Conservation (phyloP, 2,888 invertebrate genomes). For the Poecilobothrus nobilitatus region DNA sequence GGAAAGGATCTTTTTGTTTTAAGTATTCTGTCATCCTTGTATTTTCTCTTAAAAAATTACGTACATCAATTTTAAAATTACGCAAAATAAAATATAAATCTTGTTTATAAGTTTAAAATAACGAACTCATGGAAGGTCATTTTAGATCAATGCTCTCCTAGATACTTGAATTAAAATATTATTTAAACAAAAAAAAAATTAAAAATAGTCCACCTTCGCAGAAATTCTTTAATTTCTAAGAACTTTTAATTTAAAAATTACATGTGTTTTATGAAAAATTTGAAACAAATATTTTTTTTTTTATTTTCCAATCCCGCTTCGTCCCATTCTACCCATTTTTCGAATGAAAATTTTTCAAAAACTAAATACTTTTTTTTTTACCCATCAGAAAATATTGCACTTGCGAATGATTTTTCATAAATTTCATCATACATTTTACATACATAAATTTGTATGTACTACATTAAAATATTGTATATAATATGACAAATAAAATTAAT, state of each 20-base stretch:
- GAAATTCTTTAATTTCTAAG: background rate
- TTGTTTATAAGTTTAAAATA: too few species aligned
- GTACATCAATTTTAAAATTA: too few species aligned
- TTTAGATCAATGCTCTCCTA: background rate
- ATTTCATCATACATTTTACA: background rate
- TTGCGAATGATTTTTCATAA: constrained; percentile 6
- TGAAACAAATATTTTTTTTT: background rate
- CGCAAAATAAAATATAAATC: too few species aligned
- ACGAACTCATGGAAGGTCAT: background rate
- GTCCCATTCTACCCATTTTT: background rate
- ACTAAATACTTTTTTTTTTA: too few species aligned
- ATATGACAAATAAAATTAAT: background rate
- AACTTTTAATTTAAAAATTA: background rate
- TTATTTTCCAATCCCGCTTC: background rate
- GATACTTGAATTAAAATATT: background rate
- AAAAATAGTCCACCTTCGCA: background rate
- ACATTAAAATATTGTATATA: too few species aligned
- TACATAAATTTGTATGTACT: background rate
- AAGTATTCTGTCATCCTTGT: too few species aligned
- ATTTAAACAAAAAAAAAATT: too few species aligned
- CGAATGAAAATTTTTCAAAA: background rate
- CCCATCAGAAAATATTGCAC: background rate
- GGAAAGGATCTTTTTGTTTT: too few species aligned
- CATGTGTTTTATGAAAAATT: background rate
- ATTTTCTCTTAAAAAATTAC: too few species aligned